These are phyloP conservation scores for Bujurquina vittata DNA, from an alignment of 2,113 vertebrate genomes.

Conservation along the genomic window DNA sequence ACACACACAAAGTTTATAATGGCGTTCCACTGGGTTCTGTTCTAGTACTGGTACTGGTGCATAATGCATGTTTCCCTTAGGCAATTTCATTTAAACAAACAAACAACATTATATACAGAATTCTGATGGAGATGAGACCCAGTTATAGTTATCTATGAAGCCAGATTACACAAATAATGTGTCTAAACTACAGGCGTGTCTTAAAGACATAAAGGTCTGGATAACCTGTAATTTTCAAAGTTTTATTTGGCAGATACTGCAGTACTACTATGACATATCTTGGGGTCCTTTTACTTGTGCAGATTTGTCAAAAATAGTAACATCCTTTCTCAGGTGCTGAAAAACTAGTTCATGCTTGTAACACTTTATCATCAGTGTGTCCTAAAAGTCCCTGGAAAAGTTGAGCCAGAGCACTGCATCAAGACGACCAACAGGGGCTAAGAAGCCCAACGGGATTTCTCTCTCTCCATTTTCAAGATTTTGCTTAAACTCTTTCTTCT, in stretches of 20 bases:
- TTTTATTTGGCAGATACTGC: too few species aligned
- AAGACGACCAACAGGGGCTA: not conserved
- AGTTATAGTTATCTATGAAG: not conserved
- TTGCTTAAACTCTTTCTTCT: not conserved
- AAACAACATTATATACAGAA: not conserved
- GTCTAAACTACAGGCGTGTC: not conserved
- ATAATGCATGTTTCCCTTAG: too few species aligned
- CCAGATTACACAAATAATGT: not conserved
- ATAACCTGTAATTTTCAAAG: too few species aligned
- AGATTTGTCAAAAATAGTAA: not conserved
- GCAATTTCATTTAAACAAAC: too few species aligned
- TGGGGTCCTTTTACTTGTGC: not conserved
- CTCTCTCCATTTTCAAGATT: not conserved
- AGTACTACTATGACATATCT: not conserved
- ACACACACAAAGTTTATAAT: too few species aligned
- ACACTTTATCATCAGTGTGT: not conserved
- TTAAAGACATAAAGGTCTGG: not conserved
- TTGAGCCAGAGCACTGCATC: not conserved
- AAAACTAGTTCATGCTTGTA: too few species aligned
- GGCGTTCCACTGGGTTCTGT: too few species aligned
- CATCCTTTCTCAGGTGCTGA: too few species aligned
- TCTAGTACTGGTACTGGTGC: too few species aligned
- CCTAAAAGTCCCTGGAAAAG: accelerated
- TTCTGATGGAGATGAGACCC: not conserved
- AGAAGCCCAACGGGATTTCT: too few species aligned